These are phyloP conservation scores for Pseudachorutes palmiensis DNA, from an alignment of 1,140 invertebrate species.

Conservation along the genomic window DNA sequence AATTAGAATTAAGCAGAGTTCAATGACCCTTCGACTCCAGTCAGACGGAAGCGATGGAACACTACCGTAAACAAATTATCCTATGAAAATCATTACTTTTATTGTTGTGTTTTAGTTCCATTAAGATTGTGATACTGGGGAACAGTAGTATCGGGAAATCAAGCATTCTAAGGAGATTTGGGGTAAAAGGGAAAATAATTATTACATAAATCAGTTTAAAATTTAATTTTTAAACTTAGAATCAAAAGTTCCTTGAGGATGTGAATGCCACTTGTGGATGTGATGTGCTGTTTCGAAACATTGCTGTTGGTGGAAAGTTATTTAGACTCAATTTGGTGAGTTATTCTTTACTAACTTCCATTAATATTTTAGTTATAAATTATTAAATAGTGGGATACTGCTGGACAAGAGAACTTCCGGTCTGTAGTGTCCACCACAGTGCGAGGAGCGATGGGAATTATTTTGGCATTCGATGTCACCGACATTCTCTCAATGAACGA, in stretches of 20 bases:
- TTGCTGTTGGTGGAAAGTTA: slow-evolving; percentile 9
- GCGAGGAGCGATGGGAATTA: slow-evolving; percentile 82
- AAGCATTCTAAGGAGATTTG: slow-evolving; percentile 7
- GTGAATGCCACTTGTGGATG: slow-evolving; percentile 5
- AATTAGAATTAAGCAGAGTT: slow-evolving; percentile 6
- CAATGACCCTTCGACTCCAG: background rate
- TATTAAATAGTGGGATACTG: slow-evolving; percentile 37
- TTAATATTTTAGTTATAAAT: too few relatives aligned
- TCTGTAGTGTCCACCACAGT: slow-evolving; percentile 91
- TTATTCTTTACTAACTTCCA: too few relatives aligned
- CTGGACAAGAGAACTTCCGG: slow-evolving; percentile 79
- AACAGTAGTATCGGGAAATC: slow-evolving; percentile 14
- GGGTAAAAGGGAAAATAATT: slow-evolving; percentile 2
- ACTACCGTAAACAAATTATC: slow-evolving; percentile 10
- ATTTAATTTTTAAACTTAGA: background rate
- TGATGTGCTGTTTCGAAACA: slow-evolving; percentile 16
- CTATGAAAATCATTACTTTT: background rate
- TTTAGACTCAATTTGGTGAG: slow-evolving; percentile 12
- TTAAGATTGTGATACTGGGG: slow-evolving; percentile 19
- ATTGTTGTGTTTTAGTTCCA: background rate
- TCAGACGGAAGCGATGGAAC: slow-evolving; percentile 16
- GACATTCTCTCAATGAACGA: slow-evolving; percentile 80
- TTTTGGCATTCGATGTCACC: slow-evolving; percentile 86
- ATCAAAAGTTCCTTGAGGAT: background rate
- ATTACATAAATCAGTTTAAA: background rate